These are phyloP conservation scores for Bombyx mori DNA, from an alignment of 1,140 invertebrate species.

Conservation along the genomic window DNA sequence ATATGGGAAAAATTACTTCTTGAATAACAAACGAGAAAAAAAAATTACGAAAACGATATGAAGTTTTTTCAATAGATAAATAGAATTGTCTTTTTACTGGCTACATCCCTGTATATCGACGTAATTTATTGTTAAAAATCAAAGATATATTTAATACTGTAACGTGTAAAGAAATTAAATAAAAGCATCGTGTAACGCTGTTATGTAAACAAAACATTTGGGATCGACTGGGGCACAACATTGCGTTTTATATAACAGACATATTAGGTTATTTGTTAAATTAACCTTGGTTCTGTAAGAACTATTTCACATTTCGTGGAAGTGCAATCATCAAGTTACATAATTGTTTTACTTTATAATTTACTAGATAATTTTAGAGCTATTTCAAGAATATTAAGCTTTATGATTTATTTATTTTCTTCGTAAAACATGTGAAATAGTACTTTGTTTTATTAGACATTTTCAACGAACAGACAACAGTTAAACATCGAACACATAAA, in stretches of 20 bases:
- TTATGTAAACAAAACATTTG: slow-evolving; percentile 66
- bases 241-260: slow-evolving; percentile 75
- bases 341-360: background rate
- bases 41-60: too few species aligned
- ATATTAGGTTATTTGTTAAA: slow-evolving; percentile 21
- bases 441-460: background rate
- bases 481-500: slow-evolving; percentile 54
- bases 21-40: too few species aligned
- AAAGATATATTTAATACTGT: slow-evolving; percentile 1
- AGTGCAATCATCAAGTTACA: slow-evolving; percentile 4
- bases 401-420: background rate
- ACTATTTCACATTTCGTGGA: slow-evolving; percentile 4
- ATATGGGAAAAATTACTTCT: too few species aligned
- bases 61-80: background rate
- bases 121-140: slow-evolving; percentile 1
- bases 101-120: slow-evolving; percentile 4
- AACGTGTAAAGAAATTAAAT: slow-evolving; percentile 40
- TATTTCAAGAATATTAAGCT: background rate
- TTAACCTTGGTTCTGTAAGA: background rate
- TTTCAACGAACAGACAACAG: background rate
- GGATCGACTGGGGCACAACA: slow-evolving; percentile 83
- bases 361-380: background rate
- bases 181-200: slow-evolving; percentile 48
- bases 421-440: background rate
- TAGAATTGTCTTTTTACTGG: background rate